A percentile compares a stretch with the other conserved stretches of the same genome.
These are phyloP conservation scores for Erebia aethiops DNA, from an alignment of 2,888 invertebrate genomes.

Conservation along the genomic window DNA sequence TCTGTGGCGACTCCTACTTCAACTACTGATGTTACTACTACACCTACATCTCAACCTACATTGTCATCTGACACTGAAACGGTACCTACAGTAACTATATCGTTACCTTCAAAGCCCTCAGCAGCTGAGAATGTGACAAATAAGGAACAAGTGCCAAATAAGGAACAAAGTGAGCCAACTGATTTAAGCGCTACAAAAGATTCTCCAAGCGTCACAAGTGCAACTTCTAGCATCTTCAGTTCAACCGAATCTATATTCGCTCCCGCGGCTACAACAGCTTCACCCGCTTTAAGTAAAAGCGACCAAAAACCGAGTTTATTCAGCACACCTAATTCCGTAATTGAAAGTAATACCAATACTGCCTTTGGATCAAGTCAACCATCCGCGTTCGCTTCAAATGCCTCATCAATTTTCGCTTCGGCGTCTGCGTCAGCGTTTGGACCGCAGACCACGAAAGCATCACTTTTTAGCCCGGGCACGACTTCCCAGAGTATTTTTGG, in stretches of 20 bases:
- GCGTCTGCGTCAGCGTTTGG: conserved; percentile 38
- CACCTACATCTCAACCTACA: conserved; percentile 16
- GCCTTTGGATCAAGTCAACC: conserved; percentile 22
- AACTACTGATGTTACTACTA: conserved; percentile 16
- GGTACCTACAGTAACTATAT: conserved; percentile 13
- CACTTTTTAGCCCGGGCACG: conserved; percentile 42
- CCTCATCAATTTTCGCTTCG: conserved; percentile 41
- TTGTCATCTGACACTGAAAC: neutral
- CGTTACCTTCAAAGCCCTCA: conserved; percentile 12
- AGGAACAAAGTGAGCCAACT: neutral
- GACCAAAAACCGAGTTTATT: conserved; percentile 33
- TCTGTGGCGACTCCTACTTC: neutral
- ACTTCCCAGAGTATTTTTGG: conserved; percentile 47
- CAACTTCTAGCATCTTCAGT: conserved; percentile 13
- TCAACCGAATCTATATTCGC: conserved; percentile 26
- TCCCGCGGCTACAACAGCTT: conserved; percentile 22
- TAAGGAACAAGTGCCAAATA: neutral
- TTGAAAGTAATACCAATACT: neutral
- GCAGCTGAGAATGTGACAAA: neutral
- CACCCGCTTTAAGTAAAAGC: conserved; percentile 24
- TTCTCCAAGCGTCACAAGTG: conserved; percentile 14
- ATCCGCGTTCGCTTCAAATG: conserved; percentile 40
- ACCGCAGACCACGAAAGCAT: conserved; percentile 29
- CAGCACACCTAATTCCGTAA: conserved; percentile 22
- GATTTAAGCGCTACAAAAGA: conserved; percentile 15